These are phyloP conservation scores for Phasia obesa DNA, from an alignment of 2,888 invertebrate species.

Conservation along the genomic window DNA sequence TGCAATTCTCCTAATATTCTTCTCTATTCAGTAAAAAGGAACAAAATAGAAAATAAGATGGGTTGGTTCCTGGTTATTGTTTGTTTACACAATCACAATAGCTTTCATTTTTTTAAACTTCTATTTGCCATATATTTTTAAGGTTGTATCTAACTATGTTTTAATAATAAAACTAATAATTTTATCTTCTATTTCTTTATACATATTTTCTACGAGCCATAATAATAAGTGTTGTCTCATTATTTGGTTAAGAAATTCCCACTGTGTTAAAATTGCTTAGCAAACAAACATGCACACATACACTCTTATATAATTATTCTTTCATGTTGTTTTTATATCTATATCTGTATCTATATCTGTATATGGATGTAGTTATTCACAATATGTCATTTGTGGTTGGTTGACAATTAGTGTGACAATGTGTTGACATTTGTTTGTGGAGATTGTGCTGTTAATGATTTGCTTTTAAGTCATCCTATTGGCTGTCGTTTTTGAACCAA, in stretches of 20 bases:
- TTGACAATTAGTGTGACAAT: conserved; percentile 65
- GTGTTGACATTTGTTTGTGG: conserved; percentile 46
- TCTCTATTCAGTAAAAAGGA: conserved; percentile 3
- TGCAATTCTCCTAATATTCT: conserved; percentile 46
- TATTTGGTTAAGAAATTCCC: too few relatives aligned
- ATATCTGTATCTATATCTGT: conserved; percentile 4
- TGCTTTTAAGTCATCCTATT: conserved; percentile 9
- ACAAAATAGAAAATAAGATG: conserved; percentile 61
- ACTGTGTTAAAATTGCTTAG: too few relatives aligned
- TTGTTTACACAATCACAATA: conserved; percentile 35
- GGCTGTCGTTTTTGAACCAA: conserved; percentile 27
- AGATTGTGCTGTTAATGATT: conserved; percentile 5
- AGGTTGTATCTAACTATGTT: not conserved
- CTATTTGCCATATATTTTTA: conserved; percentile 18
- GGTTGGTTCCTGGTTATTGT: conserved; percentile 72
- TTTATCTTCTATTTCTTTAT: too few relatives aligned
- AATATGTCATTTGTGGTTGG: conserved; percentile 68
- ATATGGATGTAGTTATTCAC: too few relatives aligned
- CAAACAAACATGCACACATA: not conserved
- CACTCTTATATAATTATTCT: conserved; percentile 7
- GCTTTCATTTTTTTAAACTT: conserved; percentile 23
- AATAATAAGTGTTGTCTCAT: too few relatives aligned
- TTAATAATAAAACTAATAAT: not conserved
- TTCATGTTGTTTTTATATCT: conserved; percentile 45
- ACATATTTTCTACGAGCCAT: too few relatives aligned